Conservation (phyloP, 2,888 invertebrate species). For the Xylota sylvarum region DNA sequence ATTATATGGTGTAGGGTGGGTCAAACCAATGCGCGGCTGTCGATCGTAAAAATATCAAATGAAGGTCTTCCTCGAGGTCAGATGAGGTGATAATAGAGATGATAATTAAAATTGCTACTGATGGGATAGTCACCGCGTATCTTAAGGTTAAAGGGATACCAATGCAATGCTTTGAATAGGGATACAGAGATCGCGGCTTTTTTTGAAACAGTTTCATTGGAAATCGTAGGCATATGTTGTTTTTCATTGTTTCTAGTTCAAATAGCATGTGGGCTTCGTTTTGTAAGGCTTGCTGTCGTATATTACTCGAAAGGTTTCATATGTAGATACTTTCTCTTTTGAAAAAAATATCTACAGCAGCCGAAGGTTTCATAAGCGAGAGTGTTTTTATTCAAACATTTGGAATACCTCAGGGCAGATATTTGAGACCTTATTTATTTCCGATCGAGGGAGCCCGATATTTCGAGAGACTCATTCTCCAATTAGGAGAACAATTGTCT, state of each 20-base stretch:
- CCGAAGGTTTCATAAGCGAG: too few relatives aligned
- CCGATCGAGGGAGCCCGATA: too few relatives aligned
- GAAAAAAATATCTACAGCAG: not conserved
- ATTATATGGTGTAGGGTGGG: conserved; percentile 42
- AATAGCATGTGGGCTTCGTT: not conserved
- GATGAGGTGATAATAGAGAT: conserved; percentile 46
- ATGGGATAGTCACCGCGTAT: not conserved
- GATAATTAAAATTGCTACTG: conserved; percentile 53
- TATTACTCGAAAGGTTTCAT: too few relatives aligned
- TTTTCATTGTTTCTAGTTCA: not conserved
- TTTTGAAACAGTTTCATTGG: not conserved
- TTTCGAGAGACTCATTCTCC: too few relatives aligned
- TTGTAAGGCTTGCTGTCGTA: not conserved
- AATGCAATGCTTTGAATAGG: not conserved
- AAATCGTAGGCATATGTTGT: conserved; percentile 13
- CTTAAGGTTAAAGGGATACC: not conserved
- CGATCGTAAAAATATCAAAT: conserved; percentile 42
- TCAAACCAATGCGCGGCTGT: conserved; percentile 17
- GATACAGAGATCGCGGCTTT: not conserved
- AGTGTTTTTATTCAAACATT: too few relatives aligned
- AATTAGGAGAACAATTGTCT: too few relatives aligned
- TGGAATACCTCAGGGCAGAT: not conserved
- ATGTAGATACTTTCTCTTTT: not conserved
- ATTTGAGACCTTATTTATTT: not conserved
- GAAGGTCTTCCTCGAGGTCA: conserved; percentile 35